Evolutionary conservation across 2,888 invertebrate species (phyloP).

Genomic region (Epirrhoe alternata): DNA sequence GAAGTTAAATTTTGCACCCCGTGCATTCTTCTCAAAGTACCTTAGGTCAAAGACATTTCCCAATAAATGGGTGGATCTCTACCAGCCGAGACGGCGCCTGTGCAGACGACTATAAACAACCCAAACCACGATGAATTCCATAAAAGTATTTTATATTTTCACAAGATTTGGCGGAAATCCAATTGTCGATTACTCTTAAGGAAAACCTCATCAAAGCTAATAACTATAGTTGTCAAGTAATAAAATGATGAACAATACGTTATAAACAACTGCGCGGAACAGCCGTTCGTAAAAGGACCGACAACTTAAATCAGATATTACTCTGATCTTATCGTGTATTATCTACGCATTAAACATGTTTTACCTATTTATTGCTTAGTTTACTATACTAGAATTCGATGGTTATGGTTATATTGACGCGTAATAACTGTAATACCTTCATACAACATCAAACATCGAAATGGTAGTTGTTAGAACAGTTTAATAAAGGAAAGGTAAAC

Average conservation of each 20-base stretch:
- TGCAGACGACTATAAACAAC: slow-evolving; percentile 61
- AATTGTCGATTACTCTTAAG: slow-evolving; percentile 39
- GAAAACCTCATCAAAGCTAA: slow-evolving; percentile 17
- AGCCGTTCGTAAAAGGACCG: slow-evolving; percentile 41
- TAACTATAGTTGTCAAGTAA: slow-evolving; percentile 20
- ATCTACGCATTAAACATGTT: slow-evolving; percentile 22
- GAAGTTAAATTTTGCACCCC: not conserved
- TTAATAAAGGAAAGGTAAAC: slow-evolving; percentile 47
- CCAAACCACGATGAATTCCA: slow-evolving; percentile 55
- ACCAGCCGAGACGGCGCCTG: slow-evolving; percentile 72
- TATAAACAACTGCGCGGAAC: slow-evolving; percentile 46
- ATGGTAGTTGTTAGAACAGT: slow-evolving; percentile 30
- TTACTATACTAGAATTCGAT: no score
- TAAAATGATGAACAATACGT: slow-evolving; percentile 44
- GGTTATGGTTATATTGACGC: no score
- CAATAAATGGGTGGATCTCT: slow-evolving; percentile 65
- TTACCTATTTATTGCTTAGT: slow-evolving; percentile 13
- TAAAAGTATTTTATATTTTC: slow-evolving; percentile 47
- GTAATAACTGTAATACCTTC: not conserved
- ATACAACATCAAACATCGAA: slow-evolving; percentile 34
- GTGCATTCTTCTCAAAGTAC: slow-evolving; percentile 11
- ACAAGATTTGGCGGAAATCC: slow-evolving; percentile 56
- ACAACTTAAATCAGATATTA: slow-evolving; percentile 45
- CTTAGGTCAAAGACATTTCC: slow-evolving; percentile 55
- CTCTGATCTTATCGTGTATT: slow-evolving; percentile 47